phyloP scores from a whole-genome alignment of 2,888 invertebrate genomes.

The Reticulitermes lucifugus region DNA sequence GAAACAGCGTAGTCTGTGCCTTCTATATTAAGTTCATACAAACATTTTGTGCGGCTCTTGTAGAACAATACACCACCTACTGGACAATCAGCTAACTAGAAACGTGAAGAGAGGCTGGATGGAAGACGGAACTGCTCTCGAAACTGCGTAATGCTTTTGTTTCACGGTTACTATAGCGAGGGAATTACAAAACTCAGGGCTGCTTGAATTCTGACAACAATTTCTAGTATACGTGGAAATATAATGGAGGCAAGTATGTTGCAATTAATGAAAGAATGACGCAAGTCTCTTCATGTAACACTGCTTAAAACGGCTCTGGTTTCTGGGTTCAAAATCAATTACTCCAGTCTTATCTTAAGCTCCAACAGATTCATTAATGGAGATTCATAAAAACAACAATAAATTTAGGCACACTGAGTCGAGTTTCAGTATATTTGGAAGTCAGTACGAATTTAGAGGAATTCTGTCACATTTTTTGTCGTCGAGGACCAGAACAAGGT shows the following conservation, averaged over 20 bases:
- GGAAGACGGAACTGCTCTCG: not conserved
- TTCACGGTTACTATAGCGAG: conserved; percentile 2
- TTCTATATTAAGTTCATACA: not conserved
- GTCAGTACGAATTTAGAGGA: too few relatives aligned
- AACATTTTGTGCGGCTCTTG: not conserved
- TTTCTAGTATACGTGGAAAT: not conserved
- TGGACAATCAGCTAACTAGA: not conserved
- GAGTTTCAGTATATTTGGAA: too few relatives aligned
- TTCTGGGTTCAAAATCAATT: too few relatives aligned
- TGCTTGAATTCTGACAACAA: not conserved
- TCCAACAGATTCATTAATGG: too few relatives aligned
- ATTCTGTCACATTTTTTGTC: too few relatives aligned
- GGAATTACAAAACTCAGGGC: not conserved
- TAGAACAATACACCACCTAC: not conserved
- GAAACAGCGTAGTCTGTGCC: not conserved
- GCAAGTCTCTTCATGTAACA: too few relatives aligned
- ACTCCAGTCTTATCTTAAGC: too few relatives aligned
- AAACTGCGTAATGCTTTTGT: conserved; percentile 12
- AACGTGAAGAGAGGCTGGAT: not conserved
- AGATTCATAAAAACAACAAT: too few relatives aligned
- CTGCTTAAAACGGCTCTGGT: too few relatives aligned
- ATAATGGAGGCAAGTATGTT: not conserved
- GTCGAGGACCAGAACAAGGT: too few relatives aligned
- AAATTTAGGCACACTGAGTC: too few relatives aligned
- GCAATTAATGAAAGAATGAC: too few relatives aligned